These are phyloP conservation scores for Sparidentex hasta DNA, from an alignment of 2,797 vertebrate genomes.

Conservation along the genomic window DNA sequence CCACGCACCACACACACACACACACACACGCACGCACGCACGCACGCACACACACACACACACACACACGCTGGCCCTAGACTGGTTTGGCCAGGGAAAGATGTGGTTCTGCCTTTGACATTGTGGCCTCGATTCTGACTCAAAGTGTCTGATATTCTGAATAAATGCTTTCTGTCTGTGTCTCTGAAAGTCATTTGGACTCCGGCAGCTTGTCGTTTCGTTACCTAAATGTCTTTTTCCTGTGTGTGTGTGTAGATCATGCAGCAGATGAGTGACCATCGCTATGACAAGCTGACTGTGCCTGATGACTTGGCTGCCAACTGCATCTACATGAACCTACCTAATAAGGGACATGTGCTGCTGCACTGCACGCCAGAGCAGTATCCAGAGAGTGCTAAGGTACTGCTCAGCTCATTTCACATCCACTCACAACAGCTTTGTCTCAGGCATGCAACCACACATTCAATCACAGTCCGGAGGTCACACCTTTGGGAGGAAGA, in stretches of 20 bases:
- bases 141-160: conserved; percentile 39
- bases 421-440: background rate
- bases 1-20: background rate
- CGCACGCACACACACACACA: too few relatives aligned
- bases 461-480: conserved; percentile 33
- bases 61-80: conserved; percentile 9
- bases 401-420: conserved; percentile 68
- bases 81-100: conserved; percentile 60
- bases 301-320: conserved; percentile 94
- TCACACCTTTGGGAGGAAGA: conserved; percentile 35
- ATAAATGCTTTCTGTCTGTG: conserved; percentile 49
- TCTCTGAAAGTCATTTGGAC: conserved; percentile 34
- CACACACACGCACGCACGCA: too few relatives aligned
- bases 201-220: background rate
- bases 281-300: conserved; percentile 96
- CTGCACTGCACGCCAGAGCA: conserved; percentile 91
- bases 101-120: conserved; percentile 51
- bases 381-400: conserved; percentile 94
- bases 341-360: conserved; percentile 93
- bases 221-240: conserved; percentile 10
- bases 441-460: conserved; percentile 22
- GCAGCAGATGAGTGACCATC: conserved; percentile 98
- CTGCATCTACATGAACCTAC: conserved; percentile 95
- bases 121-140: conserved; percentile 50
- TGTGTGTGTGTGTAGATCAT: conserved; percentile 87